These are phyloP conservation scores for Ivindomyrus marchei DNA, from an alignment of 2,113 vertebrate species.

Conservation along the genomic window DNA sequence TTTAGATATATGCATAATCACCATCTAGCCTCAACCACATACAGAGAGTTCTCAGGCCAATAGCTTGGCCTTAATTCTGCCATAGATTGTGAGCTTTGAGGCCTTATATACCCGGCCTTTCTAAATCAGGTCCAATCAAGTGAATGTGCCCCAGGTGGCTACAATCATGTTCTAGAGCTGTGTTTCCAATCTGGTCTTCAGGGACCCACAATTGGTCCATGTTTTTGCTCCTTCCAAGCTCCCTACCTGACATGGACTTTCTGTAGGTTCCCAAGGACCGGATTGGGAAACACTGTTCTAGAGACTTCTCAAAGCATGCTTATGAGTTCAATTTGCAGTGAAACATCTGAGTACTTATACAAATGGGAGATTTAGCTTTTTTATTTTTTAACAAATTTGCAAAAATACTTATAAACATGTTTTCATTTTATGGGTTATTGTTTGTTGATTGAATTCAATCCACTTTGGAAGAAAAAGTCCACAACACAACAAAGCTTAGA, in stretches of 20 bases:
- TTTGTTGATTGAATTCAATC: background rate
- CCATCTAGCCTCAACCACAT: background rate
- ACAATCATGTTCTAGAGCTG: background rate
- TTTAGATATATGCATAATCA: background rate
- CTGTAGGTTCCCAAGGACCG: background rate
- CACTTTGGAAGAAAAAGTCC: background rate
- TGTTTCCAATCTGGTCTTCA: background rate
- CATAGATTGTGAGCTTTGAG: background rate
- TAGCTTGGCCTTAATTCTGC: background rate
- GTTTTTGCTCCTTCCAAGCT: background rate
- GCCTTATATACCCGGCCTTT: background rate
- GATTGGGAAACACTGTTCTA: background rate
- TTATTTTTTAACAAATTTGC: background rate
- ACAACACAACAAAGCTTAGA: background rate
- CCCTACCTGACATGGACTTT: background rate
- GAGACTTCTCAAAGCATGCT: background rate
- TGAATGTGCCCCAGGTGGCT: background rate
- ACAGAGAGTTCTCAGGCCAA: background rate
- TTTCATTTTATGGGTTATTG: background rate
- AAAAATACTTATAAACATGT: background rate
- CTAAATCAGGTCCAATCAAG: background rate
- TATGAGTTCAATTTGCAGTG: background rate
- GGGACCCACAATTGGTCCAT: background rate
- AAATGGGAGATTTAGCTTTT: background rate
- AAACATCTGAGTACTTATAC: background rate